Percentiles rank a stretch among this genome's conserved stretches.
Conservation (phyloP, 1,140 invertebrate genomes). For the Helicoverpa armigera region DNA sequence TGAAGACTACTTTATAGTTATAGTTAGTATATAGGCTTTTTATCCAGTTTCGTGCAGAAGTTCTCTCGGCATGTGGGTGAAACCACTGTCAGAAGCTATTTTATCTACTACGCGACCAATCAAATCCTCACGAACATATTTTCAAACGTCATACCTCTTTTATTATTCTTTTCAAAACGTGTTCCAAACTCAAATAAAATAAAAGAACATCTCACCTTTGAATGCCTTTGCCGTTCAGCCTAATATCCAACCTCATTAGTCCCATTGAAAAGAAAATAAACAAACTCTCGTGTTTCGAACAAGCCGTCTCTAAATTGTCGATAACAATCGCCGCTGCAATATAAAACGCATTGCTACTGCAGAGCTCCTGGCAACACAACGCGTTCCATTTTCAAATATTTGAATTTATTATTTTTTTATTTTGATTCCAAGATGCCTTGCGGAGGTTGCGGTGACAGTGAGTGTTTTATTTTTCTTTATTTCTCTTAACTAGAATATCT, state of each 20-base stretch:
- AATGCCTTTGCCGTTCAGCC: not conserved
- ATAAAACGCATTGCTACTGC: conserved; percentile 43
- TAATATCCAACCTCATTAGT: conserved; percentile 15
- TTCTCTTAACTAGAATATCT: not conserved
- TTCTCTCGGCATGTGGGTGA: no score
- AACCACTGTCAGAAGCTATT: no score
- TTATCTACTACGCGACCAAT: no score
- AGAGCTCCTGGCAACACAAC: conserved; percentile 34
- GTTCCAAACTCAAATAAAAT: not conserved
- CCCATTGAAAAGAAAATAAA: conserved; percentile 31
- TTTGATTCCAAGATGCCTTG: conserved; percentile 77
- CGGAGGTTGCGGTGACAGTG: conserved; percentile 81
- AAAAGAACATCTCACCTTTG: conserved; percentile 1
- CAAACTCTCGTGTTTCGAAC: conserved; percentile 17
- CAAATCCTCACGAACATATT: no score
- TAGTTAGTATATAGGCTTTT: no score
- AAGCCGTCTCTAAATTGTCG: conserved; percentile 22
- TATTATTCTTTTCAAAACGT: no score
- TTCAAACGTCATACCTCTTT: no score
- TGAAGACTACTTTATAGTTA: no score
- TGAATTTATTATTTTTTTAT: conserved; percentile 42
- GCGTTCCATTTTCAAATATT: conserved; percentile 33
- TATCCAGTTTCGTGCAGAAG: no score
- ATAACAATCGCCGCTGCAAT: conserved; percentile 34
- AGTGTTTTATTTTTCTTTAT: conserved; percentile 56